These are phyloP conservation scores for Pseudomyrmex flavicornis DNA, from an alignment of 1,140 invertebrate genomes.

Conservation along the genomic window DNA sequence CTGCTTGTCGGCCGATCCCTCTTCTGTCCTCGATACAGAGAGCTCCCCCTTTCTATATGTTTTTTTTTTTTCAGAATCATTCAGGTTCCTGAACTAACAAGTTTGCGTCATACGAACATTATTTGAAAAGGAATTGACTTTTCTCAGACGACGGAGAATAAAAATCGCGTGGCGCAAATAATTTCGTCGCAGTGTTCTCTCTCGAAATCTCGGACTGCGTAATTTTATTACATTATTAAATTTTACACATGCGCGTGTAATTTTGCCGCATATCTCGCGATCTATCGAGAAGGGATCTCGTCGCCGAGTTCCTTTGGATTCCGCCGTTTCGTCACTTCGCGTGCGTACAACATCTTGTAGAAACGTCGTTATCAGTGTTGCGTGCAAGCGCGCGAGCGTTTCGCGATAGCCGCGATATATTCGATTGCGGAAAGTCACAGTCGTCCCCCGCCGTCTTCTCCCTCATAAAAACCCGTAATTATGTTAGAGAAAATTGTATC, in stretches of 20 bases:
- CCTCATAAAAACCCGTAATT: constrained; percentile 45
- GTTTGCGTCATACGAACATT: not conserved
- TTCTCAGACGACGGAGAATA: too few species aligned
- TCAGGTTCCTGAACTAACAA: not conserved
- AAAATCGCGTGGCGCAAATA: not conserved
- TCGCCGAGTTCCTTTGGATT: constrained; percentile 22
- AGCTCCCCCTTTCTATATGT: constrained; percentile 22
- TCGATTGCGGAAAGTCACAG: constrained; percentile 30
- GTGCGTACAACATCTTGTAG: constrained; percentile 32
- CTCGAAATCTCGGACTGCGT: not conserved
- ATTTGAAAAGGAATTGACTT: not conserved
- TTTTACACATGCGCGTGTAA: not conserved
- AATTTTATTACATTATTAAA: not conserved
- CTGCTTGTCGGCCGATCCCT: constrained; percentile 1
- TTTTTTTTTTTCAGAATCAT: constrained; percentile 9
- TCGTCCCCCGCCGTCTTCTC: not conserved
- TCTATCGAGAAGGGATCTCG: not conserved
- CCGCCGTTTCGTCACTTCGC: constrained; percentile 34
- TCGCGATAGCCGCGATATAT: constrained; percentile 25
- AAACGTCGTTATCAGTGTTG: constrained; percentile 39
- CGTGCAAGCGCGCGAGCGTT: constrained; percentile 2
- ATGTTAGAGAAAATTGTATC: constrained; percentile 52
- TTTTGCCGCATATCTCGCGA: not conserved
- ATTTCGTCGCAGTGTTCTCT: not conserved
- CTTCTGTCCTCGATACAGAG: constrained; percentile 4